Evolutionary conservation across 2,113 vertebrate species (phyloP).

Genomic region (Zosterops borbonicus): DNA sequence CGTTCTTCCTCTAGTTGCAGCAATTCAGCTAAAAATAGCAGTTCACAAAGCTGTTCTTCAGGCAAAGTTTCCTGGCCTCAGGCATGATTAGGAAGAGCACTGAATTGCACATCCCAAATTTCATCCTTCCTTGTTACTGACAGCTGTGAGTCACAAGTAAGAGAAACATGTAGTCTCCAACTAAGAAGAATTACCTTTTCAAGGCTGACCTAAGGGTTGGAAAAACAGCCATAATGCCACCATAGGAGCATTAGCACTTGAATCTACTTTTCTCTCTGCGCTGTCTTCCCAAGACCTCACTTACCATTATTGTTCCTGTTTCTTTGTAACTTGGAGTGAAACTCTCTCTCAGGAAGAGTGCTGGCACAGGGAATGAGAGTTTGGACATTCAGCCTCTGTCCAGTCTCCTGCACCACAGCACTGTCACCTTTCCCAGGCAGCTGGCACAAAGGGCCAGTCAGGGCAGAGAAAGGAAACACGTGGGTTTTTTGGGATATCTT

Average conservation of each 20-base stretch:
- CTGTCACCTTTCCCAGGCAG: neutral
- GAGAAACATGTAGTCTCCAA: neutral
- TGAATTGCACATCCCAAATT: neutral
- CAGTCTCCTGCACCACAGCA: neutral
- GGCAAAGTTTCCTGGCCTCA: neutral
- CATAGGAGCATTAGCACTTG: neutral
- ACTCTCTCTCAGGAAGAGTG: neutral
- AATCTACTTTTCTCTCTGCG: neutral
- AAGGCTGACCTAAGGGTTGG: neutral
- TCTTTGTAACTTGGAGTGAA: neutral
- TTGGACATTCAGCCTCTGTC: neutral
- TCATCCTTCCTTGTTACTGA: neutral
- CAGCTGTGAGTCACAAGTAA: neutral
- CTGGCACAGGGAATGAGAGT: neutral
- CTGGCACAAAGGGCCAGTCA: neutral
- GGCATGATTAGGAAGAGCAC: neutral
- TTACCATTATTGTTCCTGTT: neutral
- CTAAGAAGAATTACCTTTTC: neutral
- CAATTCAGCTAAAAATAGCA: conserved; percentile 17
- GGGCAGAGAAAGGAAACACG: neutral
- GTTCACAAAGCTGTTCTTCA: neutral
- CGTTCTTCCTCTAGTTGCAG: neutral
- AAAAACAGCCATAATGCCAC: neutral
- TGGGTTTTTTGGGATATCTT: neutral
- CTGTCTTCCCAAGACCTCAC: neutral